Conservation (phyloP, 2,113 vertebrate species). For the Sebastes schlegelii region DNA sequence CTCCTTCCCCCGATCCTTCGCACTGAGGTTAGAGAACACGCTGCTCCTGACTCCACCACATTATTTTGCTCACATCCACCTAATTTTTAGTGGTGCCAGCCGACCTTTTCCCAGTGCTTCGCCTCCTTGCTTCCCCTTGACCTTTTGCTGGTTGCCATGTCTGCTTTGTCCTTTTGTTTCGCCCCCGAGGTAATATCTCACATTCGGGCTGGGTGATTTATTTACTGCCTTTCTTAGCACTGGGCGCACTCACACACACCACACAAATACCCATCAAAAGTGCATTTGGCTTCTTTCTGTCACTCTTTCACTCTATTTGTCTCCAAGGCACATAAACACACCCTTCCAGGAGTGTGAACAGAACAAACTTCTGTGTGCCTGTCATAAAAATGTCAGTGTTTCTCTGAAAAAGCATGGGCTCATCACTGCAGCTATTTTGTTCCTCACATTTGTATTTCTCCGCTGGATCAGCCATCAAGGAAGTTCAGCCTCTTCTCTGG, state of each 20-base stretch:
- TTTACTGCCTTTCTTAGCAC: slow-evolving; percentile 62
- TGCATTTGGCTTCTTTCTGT: slow-evolving; percentile 27
- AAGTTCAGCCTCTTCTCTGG: slow-evolving; percentile 3
- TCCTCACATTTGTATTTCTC: slow-evolving; percentile 10
- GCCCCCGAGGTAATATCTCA: slow-evolving; percentile 75
- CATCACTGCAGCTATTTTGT: background rate
- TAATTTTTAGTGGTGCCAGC: slow-evolving; percentile 57
- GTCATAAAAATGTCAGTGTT: background rate
- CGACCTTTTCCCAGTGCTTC: slow-evolving; percentile 75
- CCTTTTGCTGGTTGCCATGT: slow-evolving; percentile 69
- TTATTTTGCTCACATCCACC: slow-evolving; percentile 66
- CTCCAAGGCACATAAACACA: background rate
- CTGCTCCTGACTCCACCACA: slow-evolving; percentile 29
- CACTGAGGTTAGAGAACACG: slow-evolving; percentile 46
- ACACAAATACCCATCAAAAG: background rate
- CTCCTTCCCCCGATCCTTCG: slow-evolving; percentile 12
- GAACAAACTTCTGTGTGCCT: background rate
- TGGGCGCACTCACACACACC: background rate
- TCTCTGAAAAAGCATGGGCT: background rate
- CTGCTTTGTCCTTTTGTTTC: slow-evolving; percentile 75
- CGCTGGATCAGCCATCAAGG: background rate
- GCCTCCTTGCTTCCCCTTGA: slow-evolving; percentile 77
- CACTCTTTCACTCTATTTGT: slow-evolving; percentile 13
- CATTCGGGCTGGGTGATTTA: slow-evolving; percentile 77
- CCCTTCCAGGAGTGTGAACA: background rate